Base-by-base conservation (phyloP, 92 coral and sea anemone species). In the Phymanthus crucifer region DNA sequence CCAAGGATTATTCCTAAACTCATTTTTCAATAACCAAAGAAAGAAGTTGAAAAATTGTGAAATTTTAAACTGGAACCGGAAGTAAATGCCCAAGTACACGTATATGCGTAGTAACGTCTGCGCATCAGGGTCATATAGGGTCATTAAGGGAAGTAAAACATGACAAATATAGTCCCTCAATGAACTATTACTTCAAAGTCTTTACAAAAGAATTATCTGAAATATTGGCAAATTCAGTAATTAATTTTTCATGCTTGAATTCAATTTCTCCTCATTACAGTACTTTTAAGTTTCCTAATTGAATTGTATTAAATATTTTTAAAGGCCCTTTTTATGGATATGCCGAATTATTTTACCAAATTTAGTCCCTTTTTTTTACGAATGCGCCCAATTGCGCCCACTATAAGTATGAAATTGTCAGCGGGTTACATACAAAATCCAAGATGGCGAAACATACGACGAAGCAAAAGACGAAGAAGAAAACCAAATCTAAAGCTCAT, bases 1-100 rank as follows among this genome's bases (percentile, higher is more conserved):
- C 93, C 96, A n/a, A 94, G 94, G 66, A 93, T 72, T 29, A 93
- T 66, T 18, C 99, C 97, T 73, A 95, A 90, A 78, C 95, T 93
- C 99, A 93, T 92, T 72, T 66, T 37, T 54, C 23, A 24, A 27
- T 57, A 24, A 70, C 31, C 27, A 31, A n/a, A 29, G 16, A 72
- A 9, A n/a, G 27, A 37, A 45, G 6, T 38, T 23, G 18, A 40
- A 37, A n/a, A 77, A 35, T 36, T 10, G 31, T 32, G 74, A 52
- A 43, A 64, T 71, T 54, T 54, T 54, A 24, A 21, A 34, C 45
- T 68, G 35, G 38, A 18, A 52, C 46, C 87, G 85, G 89, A 88
- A 88, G 74, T 78, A 23, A 32, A 40, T 9, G 29, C 57, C 0
- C 38, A 75, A 40, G 71, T 71, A 87, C 97, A 92, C 97, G 97